Evolutionary conservation across 2,888 invertebrate genomes (phyloP).

Genomic region (Micoletzkya japonica): DNA sequence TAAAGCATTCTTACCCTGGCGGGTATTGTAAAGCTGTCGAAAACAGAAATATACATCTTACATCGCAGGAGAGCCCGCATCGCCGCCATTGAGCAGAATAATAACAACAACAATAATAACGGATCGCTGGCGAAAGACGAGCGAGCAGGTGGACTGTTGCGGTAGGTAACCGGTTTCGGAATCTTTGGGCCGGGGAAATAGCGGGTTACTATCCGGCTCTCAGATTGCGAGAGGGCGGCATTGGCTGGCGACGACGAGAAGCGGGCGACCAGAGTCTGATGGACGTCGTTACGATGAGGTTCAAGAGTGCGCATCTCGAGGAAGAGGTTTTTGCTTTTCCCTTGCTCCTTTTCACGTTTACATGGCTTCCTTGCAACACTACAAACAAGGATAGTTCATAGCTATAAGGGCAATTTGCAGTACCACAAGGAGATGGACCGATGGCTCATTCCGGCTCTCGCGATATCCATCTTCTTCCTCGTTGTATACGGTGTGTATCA

Average conservation of each 20-base stretch:
- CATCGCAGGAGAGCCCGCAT: slow-evolving; percentile 1
- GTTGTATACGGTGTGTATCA: slow-evolving; percentile 60
- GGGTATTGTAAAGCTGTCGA: neutral
- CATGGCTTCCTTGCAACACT: no score
- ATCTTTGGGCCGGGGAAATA: no score
- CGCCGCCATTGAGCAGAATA: no score
- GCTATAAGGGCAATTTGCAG: slow-evolving; percentile 26
- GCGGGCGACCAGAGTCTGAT: slow-evolving; percentile 35
- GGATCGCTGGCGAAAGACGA: no score
- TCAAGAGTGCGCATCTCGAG: slow-evolving; percentile 45
- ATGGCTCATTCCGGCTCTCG: slow-evolving; percentile 61
- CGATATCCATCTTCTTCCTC: slow-evolving; percentile 59
- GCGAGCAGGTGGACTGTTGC: no score
- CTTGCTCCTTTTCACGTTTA: neutral
- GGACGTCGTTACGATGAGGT: slow-evolving; percentile 37
- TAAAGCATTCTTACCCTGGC: neutral
- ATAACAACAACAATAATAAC: no score
- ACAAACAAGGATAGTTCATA: neutral
- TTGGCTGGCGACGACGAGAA: slow-evolving; percentile 22
- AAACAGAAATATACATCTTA: neutral
- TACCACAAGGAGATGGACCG: slow-evolving; percentile 61
- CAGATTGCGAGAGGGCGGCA: slow-evolving; percentile 1
- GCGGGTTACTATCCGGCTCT: neutral
- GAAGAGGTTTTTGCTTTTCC: slow-evolving; percentile 32
- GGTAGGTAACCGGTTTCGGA: no score